Evolutionary conservation across 2,888 invertebrate species (phyloP).

Genomic region (Scaptomyza reducta): DNA sequence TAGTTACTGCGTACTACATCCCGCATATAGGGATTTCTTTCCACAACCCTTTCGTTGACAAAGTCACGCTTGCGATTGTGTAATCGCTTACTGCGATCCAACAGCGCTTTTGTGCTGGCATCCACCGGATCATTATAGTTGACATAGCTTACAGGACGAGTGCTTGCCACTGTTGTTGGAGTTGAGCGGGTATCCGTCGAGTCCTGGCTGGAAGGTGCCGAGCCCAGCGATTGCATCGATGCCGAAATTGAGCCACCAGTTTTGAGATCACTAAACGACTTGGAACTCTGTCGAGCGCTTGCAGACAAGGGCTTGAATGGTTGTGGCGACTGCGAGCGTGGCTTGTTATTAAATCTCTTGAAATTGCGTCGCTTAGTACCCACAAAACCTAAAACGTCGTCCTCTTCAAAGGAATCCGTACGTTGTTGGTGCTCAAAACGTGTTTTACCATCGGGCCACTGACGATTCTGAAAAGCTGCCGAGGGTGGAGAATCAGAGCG

Average conservation of each 20-base stretch:
- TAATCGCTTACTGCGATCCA: slow-evolving; percentile 83
- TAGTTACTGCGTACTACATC: slow-evolving; percentile 71
- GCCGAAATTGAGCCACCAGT: slow-evolving; percentile 54
- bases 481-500: slow-evolving; percentile 69
- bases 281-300: slow-evolving; percentile 62
- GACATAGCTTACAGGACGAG: slow-evolving; percentile 47
- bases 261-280: slow-evolving; percentile 72
- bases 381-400: slow-evolving; percentile 46
- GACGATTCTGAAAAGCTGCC: slow-evolving; percentile 70
- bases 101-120: slow-evolving; percentile 76
- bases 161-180: slow-evolving; percentile 51
- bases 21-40: slow-evolving; percentile 83
- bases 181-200: slow-evolving; percentile 58
- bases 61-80: slow-evolving; percentile 83
- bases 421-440: slow-evolving; percentile 53
- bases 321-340: slow-evolving; percentile 72
- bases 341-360: slow-evolving; percentile 47
- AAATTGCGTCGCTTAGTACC: slow-evolving; percentile 20
- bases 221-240: slow-evolving; percentile 56
- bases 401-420: slow-evolving; percentile 38
- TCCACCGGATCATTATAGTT: slow-evolving; percentile 65
- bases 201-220: slow-evolving; percentile 67
- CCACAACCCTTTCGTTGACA: slow-evolving; percentile 83
- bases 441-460: slow-evolving; percentile 80
- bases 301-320: slow-evolving; percentile 54